These are phyloP conservation scores for Drosophila nikananu DNA, from an alignment of 1,140 invertebrate species.

Conservation along the genomic window DNA sequence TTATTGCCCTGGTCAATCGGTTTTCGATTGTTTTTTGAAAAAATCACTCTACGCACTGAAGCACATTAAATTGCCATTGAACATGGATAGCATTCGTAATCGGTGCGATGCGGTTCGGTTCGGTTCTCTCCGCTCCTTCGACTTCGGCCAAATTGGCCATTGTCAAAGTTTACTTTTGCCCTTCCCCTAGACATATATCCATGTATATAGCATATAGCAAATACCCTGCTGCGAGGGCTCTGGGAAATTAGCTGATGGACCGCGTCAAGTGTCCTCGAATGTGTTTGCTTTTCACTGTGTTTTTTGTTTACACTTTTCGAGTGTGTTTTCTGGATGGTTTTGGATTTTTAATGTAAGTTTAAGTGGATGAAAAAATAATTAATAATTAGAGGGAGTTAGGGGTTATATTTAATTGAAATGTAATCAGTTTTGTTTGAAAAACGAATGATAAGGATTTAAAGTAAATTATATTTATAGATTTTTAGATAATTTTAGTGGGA, in stretches of 20 bases:
- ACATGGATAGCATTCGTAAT: slow-evolving; percentile 51
- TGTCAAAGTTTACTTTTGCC: slow-evolving; percentile 21
- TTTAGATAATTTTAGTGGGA: too few species aligned
- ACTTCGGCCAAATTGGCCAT: slow-evolving; percentile 28
- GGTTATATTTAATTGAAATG: too few species aligned
- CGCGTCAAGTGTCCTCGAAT: neutral
- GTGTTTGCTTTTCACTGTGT: neutral
- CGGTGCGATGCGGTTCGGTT: neutral
- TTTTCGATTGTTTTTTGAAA: slow-evolving; percentile 63
- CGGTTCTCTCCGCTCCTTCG: neutral
- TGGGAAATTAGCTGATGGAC: slow-evolving; percentile 11
- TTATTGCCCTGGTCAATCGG: slow-evolving; percentile 69
- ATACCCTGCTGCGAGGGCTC: neutral
- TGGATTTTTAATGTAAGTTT: neutral
- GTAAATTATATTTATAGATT: too few species aligned
- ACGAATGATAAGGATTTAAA: too few species aligned
- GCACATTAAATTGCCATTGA: slow-evolving; percentile 62
- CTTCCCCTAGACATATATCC: neutral
- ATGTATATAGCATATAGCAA: neutral
- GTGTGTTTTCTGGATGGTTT: neutral
- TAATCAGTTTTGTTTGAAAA: too few species aligned
- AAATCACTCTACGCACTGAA: slow-evolving; percentile 25
- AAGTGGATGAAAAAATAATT: neutral
- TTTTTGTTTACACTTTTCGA: neutral
- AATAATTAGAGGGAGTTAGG: too few species aligned